Evolutionary conservation across 1,140 invertebrate genomes (phyloP), one percentile per base, ranked within the genome.

Genomic region (Steinernema feltiae): DNA sequence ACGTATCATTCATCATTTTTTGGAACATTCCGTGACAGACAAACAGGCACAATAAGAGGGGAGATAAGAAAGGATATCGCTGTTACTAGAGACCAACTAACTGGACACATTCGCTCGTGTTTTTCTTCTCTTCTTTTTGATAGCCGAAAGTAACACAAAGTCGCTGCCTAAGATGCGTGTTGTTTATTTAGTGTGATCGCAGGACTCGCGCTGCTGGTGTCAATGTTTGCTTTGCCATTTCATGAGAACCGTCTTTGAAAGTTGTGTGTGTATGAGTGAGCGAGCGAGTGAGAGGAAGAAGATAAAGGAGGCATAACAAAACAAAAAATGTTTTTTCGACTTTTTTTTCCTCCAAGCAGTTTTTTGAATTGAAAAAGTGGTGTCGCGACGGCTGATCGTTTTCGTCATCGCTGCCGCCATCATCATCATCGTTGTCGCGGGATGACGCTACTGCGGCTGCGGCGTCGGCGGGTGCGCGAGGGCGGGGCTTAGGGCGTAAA

Each of bases 1-100:
- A 86, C 17, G 71, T 7, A 63, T 15, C 15, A 27, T n/a, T 63
- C 7, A 63, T 63, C 15, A 63, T 15, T 63, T n/a, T 63, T 17
- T 17, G 53, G 3, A 63, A 3, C 12, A 17, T 15, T 12, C 7
- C 24, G 53, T 7, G 18, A 41, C 35, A 41, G 35, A 41, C 7
- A 7, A 18, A 18, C 35, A 18, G 7, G 7, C 18, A 18, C 7
- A 41, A 41, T 7, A 41, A 41, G 35, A 41, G 7, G 35, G 35
- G 35, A 7, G 35, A n/a, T n/a, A n/a, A n/a, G n/a, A n/a, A n/a
- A n/a, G n/a, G n/a, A n/a, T n/a, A n/a, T n/a, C n/a, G n/a, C n/a
- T n/a, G n/a, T n/a, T n/a, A n/a, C n/a, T n/a, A n/a, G n/a, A n/a
- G n/a, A n/a, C n/a, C n/a, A n/a, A n/a, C n/a, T n/a, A n/a, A n/a